Conservation (phyloP, 2,888 invertebrate species). For the Rugalucina vietnamica region DNA sequence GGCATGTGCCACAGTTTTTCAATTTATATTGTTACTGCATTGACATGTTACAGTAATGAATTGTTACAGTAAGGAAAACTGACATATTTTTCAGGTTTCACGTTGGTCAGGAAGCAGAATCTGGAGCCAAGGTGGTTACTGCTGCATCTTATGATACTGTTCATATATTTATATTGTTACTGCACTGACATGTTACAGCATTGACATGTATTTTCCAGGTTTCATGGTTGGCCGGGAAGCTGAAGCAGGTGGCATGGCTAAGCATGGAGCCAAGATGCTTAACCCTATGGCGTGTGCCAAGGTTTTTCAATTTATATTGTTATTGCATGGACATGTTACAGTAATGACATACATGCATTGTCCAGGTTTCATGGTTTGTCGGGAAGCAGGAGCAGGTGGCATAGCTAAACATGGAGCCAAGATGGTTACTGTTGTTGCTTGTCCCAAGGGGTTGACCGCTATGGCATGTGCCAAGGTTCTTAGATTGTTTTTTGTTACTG, state of each 20-base stretch:
- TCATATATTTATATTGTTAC: slow-evolving; percentile 99
- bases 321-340: too few species aligned
- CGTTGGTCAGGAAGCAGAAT: slow-evolving; percentile 98
- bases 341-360: too few species aligned
- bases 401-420: slow-evolving; percentile 99
- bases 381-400: slow-evolving; percentile 97
- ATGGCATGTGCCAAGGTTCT: slow-evolving; percentile 99
- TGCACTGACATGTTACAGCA: slow-evolving; percentile 98
- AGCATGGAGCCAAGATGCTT: slow-evolving; percentile 99
- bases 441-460: slow-evolving; percentile 98
- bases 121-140: slow-evolving; percentile 99
- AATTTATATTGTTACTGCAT: too few species aligned
- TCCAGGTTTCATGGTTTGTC: slow-evolving; percentile 98
- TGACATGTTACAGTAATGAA: too few species aligned
- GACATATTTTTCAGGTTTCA: slow-evolving; percentile 93
- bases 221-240: slow-evolving; percentile 99
- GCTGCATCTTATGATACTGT: slow-evolving; percentile 99
- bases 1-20: slow-evolving; percentile 97
- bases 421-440: slow-evolving; percentile 99
- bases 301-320: too few species aligned
- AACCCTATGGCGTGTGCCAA: slow-evolving; percentile 99
- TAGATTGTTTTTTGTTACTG: slow-evolving; percentile 98
- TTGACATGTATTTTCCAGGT: too few species aligned
- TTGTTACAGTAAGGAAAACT: too few species aligned
- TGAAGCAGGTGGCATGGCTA: slow-evolving; percentile 98